A percentile compares a stretch with the other conserved stretches of the same genome.
These are phyloP conservation scores for Muscicapa striata DNA, from an alignment of 2,797 vertebrate genomes.

Conservation along the genomic window DNA sequence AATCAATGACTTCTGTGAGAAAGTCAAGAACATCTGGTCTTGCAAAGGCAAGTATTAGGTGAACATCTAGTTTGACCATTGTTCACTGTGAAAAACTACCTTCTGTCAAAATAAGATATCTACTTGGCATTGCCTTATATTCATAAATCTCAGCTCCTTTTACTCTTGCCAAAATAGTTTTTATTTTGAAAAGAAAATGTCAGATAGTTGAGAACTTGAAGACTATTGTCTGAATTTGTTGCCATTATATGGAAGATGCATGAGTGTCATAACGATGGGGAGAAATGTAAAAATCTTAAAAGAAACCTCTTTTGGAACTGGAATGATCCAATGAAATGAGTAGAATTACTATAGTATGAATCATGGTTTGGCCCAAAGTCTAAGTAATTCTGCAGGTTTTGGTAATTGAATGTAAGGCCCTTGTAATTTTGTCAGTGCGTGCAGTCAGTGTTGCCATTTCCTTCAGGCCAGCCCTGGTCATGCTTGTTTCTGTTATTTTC, in stretches of 20 bases:
- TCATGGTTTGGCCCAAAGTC: conserved; percentile 23
- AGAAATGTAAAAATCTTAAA: conserved; percentile 11
- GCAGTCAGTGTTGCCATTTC: not conserved
- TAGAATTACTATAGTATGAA: not conserved
- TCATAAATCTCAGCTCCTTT: not conserved
- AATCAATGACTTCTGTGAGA: not conserved
- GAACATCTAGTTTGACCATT: not conserved
- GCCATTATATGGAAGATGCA: not conserved
- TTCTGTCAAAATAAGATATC: conserved; percentile 8
- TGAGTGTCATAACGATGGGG: not conserved
- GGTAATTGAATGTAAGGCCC: not conserved
- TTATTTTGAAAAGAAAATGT: conserved; percentile 8
- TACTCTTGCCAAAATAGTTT: not conserved
- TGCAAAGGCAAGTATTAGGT: not conserved
- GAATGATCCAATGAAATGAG: not conserved
- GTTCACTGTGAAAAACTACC: not conserved
- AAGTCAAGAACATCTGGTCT: not conserved
- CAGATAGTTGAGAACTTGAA: not conserved
- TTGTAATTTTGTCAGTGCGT: not conserved
- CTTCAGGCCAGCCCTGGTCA: not conserved
- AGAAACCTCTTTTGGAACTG: not conserved
- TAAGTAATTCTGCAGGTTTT: conserved; percentile 14
- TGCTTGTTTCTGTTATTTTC: not conserved
- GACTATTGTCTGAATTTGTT: not conserved
- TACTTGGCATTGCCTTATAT: not conserved